Percentiles rank a stretch among this genome's conserved stretches.
Conservation (phyloP, 2,113 vertebrate species). For the Eidolon helvum region DNA sequence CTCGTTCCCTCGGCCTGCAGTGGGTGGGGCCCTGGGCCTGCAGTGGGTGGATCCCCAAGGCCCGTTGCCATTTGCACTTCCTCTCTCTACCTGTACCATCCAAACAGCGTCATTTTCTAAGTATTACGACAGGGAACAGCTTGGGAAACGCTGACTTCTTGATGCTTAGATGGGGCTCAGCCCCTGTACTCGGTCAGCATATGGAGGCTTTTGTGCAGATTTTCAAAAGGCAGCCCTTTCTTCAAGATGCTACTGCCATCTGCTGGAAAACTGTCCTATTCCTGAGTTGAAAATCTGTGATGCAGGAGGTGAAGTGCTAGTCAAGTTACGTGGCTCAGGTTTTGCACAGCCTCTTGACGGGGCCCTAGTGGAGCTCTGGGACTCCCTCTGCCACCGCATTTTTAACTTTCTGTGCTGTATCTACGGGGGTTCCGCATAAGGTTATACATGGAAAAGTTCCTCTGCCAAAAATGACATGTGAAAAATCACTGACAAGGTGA, state of each 20-base stretch:
- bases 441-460: neutral
- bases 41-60: neutral
- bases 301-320: neutral
- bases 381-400: neutral
- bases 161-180: neutral
- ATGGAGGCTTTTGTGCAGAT: neutral
- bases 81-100: neutral
- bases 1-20: no score
- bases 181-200: neutral
- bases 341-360: neutral
- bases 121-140: neutral
- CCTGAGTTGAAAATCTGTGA: neutral
- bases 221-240: neutral
- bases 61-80: accelerated
- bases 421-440: neutral
- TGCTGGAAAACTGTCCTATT: neutral
- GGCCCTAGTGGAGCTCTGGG: neutral
- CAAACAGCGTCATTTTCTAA: neutral
- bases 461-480: neutral
- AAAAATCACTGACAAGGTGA: neutral
- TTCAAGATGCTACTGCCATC: neutral
- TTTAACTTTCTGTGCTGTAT: neutral
- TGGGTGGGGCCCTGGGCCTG: no score
- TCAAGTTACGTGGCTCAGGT: neutral
- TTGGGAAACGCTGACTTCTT: neutral